Evolutionary conservation across 2,888 invertebrate genomes (phyloP).

Genomic region (Epirrita christyi): DNA sequence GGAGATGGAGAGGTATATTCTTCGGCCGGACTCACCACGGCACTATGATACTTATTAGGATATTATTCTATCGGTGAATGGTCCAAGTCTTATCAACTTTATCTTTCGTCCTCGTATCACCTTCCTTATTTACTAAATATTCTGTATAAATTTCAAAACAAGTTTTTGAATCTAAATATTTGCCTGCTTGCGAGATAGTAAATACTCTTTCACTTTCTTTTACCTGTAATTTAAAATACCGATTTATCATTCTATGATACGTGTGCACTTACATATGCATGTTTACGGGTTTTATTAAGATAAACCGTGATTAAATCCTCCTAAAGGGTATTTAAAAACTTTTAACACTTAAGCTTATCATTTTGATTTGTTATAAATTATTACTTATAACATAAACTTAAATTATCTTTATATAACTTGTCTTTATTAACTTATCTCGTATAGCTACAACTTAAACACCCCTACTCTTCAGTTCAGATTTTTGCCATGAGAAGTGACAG

Average conservation of each 20-base stretch:
- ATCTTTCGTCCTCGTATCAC: background rate
- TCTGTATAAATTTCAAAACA: too few relatives aligned
- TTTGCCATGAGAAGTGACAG: constrained; percentile 49
- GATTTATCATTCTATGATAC: background rate
- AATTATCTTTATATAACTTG: too few relatives aligned
- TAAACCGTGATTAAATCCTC: background rate
- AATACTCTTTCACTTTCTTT: background rate
- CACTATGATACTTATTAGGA: too few relatives aligned
- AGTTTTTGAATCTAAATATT: background rate
- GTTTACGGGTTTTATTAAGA: background rate
- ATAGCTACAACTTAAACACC: too few relatives aligned
- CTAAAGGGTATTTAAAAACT: background rate
- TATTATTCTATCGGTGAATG: background rate
- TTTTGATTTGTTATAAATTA: background rate
- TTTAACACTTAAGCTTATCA: background rate
- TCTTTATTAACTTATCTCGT: too few relatives aligned
- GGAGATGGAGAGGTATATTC: too few relatives aligned
- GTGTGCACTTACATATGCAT: background rate
- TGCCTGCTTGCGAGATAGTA: background rate
- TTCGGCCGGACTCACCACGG: too few relatives aligned
- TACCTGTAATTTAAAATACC: background rate
- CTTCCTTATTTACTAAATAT: too few relatives aligned
- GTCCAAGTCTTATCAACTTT: background rate
- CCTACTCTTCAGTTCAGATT: constrained; percentile 29
- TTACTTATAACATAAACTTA: too few relatives aligned